Percentiles rank a stretch among this genome's conserved stretches.
These are phyloP conservation scores for Phalera bucephala DNA, from an alignment of 2,888 invertebrate species.

Conservation along the genomic window DNA sequence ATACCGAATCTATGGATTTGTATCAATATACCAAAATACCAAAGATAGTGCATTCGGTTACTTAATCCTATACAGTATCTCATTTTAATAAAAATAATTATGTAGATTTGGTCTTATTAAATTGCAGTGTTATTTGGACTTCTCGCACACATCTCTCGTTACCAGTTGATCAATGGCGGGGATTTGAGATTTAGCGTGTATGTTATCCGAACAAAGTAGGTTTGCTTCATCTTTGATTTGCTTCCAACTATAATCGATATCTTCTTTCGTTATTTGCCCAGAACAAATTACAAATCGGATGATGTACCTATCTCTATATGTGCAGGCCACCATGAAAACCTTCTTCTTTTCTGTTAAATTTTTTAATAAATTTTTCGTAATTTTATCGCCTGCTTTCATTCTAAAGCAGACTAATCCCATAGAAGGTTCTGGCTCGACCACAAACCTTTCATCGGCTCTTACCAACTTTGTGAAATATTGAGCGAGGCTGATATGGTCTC, in stretches of 20 bases:
- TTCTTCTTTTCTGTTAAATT: slow-evolving; percentile 89
- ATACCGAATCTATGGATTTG: no score
- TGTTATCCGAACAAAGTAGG: slow-evolving; percentile 42
- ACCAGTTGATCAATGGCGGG: slow-evolving; percentile 59
- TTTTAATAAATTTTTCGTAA: slow-evolving; percentile 88
- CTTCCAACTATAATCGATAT: slow-evolving; percentile 88
- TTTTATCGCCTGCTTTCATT: slow-evolving; percentile 87
- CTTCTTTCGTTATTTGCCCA: slow-evolving; percentile 85
- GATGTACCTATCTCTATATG: slow-evolving; percentile 86
- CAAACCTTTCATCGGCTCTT: slow-evolving; percentile 88
- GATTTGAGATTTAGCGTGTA: slow-evolving; percentile 53
- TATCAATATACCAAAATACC: no score
- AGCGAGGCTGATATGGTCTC: slow-evolving; percentile 89
- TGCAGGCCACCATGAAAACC: slow-evolving; percentile 92
- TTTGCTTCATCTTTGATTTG: slow-evolving; percentile 85
- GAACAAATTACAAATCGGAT: slow-evolving; percentile 93
- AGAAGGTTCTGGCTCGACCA: slow-evolving; percentile 87
- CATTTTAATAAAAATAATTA: no score
- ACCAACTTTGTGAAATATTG: slow-evolving; percentile 90
- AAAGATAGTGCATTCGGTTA: no score
- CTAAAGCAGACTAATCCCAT: slow-evolving; percentile 96
- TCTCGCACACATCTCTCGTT: slow-evolving; percentile 55
- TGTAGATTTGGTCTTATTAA: no score
- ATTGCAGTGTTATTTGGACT: slow-evolving; percentile 66
- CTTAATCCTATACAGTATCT: no score